These are phyloP conservation scores for Chitala chitala DNA, from an alignment of 2,113 vertebrate species.

Conservation along the genomic window DNA sequence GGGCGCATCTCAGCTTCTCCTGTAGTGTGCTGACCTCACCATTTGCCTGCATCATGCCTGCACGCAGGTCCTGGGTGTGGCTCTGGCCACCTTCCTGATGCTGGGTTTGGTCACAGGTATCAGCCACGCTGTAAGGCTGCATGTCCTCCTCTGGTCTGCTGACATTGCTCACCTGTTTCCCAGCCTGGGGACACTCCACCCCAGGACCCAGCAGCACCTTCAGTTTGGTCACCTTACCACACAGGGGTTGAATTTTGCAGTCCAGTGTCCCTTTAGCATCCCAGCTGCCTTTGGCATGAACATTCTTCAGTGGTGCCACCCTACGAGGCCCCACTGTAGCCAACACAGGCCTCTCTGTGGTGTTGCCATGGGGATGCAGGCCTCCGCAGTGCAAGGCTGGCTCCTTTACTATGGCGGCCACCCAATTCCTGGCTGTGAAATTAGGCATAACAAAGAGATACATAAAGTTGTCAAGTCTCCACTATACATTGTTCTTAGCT, in stretches of 20 bases:
- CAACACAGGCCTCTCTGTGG: background rate
- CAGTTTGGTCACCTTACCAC: conserved; percentile 65
- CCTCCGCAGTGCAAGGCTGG: background rate
- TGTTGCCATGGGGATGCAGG: background rate
- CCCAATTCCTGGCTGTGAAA: background rate
- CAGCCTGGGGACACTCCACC: conserved; percentile 47
- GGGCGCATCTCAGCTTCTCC: conserved; percentile 71
- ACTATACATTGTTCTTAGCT: background rate
- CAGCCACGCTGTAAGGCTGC: conserved; percentile 66
- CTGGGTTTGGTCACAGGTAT: conserved; percentile 69
- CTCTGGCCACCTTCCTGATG: conserved; percentile 68
- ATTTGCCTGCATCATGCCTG: conserved; percentile 77
- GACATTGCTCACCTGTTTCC: conserved; percentile 56
- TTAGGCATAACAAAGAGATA: background rate
- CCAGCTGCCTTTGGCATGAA: conserved; percentile 46
- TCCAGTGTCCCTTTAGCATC: conserved; percentile 63
- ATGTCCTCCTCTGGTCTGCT: conserved; percentile 74
- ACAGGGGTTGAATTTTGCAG: conserved; percentile 65
- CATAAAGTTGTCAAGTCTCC: background rate
- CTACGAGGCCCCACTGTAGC: background rate
- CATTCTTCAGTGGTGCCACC: background rate
- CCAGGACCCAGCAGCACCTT: conserved; percentile 63
- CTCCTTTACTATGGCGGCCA: background rate
- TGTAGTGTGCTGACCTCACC: conserved; percentile 63
- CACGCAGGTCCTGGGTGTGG: conserved; percentile 70